phyloP scores from a whole-genome alignment of 2,797 vertebrate species.

The Leptoclinus maculatus region DNA sequence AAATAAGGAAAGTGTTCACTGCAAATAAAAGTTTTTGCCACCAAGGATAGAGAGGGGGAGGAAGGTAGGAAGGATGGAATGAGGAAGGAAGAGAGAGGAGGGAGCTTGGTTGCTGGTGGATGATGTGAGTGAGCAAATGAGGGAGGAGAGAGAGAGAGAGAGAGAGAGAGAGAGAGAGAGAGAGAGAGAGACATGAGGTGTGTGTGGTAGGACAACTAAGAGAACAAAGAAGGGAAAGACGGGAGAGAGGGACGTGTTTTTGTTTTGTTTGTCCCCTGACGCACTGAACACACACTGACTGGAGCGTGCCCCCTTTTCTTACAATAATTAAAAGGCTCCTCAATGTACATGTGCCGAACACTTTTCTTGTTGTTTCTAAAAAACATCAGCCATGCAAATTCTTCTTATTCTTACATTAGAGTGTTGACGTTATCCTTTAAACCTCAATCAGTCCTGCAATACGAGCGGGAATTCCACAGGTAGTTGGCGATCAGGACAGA shows the following conservation, averaged over 20 bases:
- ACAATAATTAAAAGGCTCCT: neutral
- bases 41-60: constrained; percentile 14
- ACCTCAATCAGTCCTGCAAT: neutral
- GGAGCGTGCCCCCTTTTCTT: neutral
- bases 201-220: neutral
- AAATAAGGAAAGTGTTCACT: constrained; percentile 79
- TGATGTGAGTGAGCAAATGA: constrained; percentile 20
- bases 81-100: neutral
- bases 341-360: neutral
- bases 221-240: neutral
- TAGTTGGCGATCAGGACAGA: constrained; percentile 33
- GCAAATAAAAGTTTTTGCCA: constrained; percentile 75
- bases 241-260: neutral
- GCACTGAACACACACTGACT: constrained; percentile 15
- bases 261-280: constrained; percentile 25
- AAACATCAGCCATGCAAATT: neutral
- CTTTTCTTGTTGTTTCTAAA: neutral
- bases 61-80: neutral
- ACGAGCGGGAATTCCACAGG: constrained; percentile 62
- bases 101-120: constrained; percentile 9
- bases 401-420: neutral
- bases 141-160: neutral
- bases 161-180: neutral
- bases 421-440: neutral
- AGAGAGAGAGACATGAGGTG: neutral